These are phyloP conservation scores for Gymnorhina tibicen DNA, from an alignment of 2,113 vertebrate species.

Conservation along the genomic window DNA sequence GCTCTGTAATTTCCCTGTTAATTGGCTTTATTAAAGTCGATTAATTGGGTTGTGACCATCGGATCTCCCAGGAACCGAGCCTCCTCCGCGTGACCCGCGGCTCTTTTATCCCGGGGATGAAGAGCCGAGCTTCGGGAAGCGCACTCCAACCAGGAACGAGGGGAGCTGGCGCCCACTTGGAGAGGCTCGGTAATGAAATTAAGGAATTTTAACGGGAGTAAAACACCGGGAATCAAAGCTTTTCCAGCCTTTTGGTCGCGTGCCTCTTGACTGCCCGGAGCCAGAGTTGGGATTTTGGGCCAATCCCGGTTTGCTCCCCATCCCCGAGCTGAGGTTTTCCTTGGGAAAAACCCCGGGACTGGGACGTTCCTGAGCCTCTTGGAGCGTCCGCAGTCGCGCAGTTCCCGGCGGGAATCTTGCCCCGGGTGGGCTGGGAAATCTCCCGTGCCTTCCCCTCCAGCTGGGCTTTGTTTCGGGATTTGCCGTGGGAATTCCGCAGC, in stretches of 20 bases:
- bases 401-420: not conserved
- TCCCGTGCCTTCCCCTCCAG: not conserved
- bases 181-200: not conserved
- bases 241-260: not conserved
- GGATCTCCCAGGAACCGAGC: not conserved
- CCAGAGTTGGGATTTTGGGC: not conserved
- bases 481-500: not conserved
- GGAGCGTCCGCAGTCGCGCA: not conserved
- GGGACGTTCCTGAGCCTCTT: not conserved
- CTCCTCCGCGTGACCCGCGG: fast-evolving
- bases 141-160: not conserved
- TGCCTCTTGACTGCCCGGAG: not conserved
- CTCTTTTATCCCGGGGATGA: not conserved
- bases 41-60: not conserved
- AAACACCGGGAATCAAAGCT: not conserved
- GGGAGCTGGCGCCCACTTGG: not conserved
- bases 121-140: not conserved
- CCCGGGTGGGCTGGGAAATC: not conserved
- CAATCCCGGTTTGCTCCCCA: not conserved
- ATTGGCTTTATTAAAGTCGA: not conserved
- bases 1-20: not conserved
- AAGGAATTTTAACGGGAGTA: not conserved
- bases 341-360: not conserved
- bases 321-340: too few relatives aligned
- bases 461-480: not conserved